phyloP scores from a whole-genome alignment of 2,888 invertebrate genomes.

The Lochmaea capreae region DNA sequence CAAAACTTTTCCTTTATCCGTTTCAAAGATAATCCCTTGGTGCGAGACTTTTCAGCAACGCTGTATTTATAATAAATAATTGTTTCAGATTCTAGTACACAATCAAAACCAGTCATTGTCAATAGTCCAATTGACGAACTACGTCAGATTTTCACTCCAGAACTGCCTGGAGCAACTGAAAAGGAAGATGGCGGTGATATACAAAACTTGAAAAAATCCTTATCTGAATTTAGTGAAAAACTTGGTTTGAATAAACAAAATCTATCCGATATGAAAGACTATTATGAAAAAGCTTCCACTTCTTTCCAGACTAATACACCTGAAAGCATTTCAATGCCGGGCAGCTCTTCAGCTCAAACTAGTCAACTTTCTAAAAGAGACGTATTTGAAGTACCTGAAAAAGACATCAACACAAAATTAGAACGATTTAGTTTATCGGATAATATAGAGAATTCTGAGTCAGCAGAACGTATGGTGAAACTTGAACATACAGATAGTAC shows the following conservation, averaged over 20 bases:
- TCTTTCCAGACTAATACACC: background rate
- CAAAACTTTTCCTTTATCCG: too few relatives aligned
- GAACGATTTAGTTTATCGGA: background rate
- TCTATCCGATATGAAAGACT: slow-evolving; percentile 34
- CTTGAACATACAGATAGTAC: background rate
- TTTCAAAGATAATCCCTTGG: too few relatives aligned
- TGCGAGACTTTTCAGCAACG: too few relatives aligned
- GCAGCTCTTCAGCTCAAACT: background rate
- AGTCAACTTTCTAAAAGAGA: background rate
- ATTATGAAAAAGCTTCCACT: slow-evolving; percentile 35
- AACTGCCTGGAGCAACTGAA: background rate
- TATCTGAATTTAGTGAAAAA: slow-evolving; percentile 33
- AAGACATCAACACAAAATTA: slow-evolving; percentile 24
- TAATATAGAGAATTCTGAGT: background rate
- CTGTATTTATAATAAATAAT: background rate
- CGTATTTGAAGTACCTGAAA: slow-evolving; percentile 36
- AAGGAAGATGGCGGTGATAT: slow-evolving; percentile 6
- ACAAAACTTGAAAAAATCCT: slow-evolving; percentile 23
- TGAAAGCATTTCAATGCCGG: slow-evolving; percentile 9
- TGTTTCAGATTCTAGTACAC: slow-evolving; percentile 6
- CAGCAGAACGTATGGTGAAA: background rate
- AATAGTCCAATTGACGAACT: background rate
- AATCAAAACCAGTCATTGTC: background rate
- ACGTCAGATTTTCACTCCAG: background rate
- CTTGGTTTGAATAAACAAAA: slow-evolving; percentile 30